Base-by-base conservation (phyloP, 2,113 vertebrate species). In the Catagonus wagneri region DNA sequence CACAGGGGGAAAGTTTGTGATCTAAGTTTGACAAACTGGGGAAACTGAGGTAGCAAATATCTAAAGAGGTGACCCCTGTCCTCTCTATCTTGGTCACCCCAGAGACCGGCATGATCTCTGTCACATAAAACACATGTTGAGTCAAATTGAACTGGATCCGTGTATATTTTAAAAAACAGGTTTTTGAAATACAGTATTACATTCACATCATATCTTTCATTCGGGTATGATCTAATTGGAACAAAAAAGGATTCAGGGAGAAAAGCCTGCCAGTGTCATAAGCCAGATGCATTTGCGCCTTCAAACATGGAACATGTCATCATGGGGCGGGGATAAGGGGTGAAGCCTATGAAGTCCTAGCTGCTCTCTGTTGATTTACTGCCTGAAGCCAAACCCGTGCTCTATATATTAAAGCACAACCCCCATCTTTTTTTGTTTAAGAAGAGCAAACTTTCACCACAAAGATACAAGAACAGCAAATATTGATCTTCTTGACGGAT, bases 401-500 rank as follows among this genome's bases (percentile, higher is more conserved):
- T 94, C 97, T 98, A 32, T 92, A 95, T 95, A 95, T 97, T 94
- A 97, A 96, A 94, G 94, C 83, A 98, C 96, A 96, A 83, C 81
- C 88, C 94, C 95, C 76, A 66, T n/a, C 39, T 50, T 39, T 65
- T 58, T 29, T 95, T 98, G 97, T 97, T 97, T 97, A 96, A 98
- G 98, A 96, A 98, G 97, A 97, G 96, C 97, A 98, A 98, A 97
- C 95, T 97, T 97, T 87, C 96, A 92, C 98, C 95, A 97, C 98
- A 98, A 99, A 98, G 98, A 98, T 96, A 97, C 96, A 95, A 97
- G 98, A 98, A 99, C 96, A 97, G 99, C 98, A 98, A 99, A 99
- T 99, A 99, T 99, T 99, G 98, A 98, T 98, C 98, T 98, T 98
- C 97, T 95, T 98, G 97, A 97, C 83, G 96, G 98, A 98, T 95